A percentile compares a stretch with the other conserved stretches of the same genome.
phyloP scores from a whole-genome alignment of 1,140 invertebrate species.

The Drosophila ercepeae region DNA sequence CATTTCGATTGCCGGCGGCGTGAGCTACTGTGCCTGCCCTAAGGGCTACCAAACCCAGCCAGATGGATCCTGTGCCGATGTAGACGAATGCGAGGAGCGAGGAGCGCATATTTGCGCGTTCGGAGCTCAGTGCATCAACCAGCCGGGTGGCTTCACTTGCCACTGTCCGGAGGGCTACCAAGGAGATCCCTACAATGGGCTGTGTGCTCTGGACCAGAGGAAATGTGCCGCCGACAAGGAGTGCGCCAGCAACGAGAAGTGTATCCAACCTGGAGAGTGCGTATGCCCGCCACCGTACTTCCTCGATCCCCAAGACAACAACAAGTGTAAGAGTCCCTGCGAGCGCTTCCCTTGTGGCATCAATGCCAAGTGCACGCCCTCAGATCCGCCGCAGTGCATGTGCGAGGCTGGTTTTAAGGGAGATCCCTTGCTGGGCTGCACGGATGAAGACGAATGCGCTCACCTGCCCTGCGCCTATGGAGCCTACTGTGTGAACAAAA shows the following conservation, averaged over 20 bases:
- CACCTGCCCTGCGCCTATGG: conserved; percentile 91
- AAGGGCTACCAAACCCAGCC: conserved; percentile 89
- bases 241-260: conserved; percentile 94
- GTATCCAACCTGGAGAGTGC: conserved; percentile 94
- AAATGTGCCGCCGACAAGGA: conserved; percentile 92
- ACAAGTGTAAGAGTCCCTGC: conserved; percentile 95
- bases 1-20: conserved; percentile 93
- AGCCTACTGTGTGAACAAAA: conserved; percentile 93
- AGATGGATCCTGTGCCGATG: conserved; percentile 92
- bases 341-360: conserved; percentile 94
- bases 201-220: conserved; percentile 91
- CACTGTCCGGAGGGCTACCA: conserved; percentile 91
- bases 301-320: conserved; percentile 90
- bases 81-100: conserved; percentile 92
- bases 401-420: conserved; percentile 93
- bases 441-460: conserved; percentile 92
- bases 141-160: conserved; percentile 91
- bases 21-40: conserved; percentile 95
- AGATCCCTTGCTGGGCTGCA: conserved; percentile 92
- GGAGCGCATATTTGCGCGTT: conserved; percentile 90
- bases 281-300: conserved; percentile 95
- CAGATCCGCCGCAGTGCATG: conserved; percentile 94
- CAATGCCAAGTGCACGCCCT: conserved; percentile 96
- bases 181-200: conserved; percentile 87
- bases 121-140: conserved; percentile 93